phyloP scores from a whole-genome alignment of 2,888 invertebrate species.

The Cerceris ruficornis region DNA sequence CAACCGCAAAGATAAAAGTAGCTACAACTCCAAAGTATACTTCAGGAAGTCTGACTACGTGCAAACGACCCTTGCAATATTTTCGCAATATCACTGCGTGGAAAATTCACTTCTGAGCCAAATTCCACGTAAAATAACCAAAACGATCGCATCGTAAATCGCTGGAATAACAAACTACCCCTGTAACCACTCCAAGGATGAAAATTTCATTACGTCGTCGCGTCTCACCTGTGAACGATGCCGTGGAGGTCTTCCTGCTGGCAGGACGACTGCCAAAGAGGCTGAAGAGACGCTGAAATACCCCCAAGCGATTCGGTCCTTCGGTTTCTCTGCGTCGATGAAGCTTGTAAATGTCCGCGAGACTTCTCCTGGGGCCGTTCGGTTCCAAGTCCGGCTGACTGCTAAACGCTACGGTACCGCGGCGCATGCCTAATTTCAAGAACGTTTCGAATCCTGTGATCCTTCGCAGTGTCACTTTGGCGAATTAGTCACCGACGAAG shows the following conservation, averaged over 20 bases:
- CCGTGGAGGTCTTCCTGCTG: conserved; percentile 87
- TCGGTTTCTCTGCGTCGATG: conserved; percentile 77
- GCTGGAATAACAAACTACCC: too few species aligned
- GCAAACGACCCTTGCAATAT: too few species aligned
- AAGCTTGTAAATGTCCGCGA: conserved; percentile 78
- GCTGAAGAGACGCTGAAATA: conserved; percentile 79
- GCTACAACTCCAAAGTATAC: too few species aligned
- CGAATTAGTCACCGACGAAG: conserved; percentile 30
- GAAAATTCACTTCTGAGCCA: too few species aligned
- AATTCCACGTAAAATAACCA: too few species aligned
- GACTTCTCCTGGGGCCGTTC: conserved; percentile 74
- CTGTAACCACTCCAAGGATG: too few species aligned
- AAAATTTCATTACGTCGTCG: too few species aligned
- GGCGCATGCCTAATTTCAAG: conserved; percentile 77
- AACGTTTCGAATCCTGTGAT: conserved; percentile 14
- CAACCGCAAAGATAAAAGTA: too few species aligned
- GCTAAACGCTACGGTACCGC: conserved; percentile 81
- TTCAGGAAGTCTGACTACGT: too few species aligned
- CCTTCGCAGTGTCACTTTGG: not conserved
- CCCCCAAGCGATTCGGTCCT: conserved; percentile 77
- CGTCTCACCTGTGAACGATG: conserved; percentile 83
- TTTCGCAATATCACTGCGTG: too few species aligned
- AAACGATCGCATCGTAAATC: too few species aligned
- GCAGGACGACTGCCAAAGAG: conserved; percentile 86
- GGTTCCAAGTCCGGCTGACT: conserved; percentile 79